Conservation (phyloP, 2,888 invertebrate genomes). For the Polydrusus cervinus region DNA sequence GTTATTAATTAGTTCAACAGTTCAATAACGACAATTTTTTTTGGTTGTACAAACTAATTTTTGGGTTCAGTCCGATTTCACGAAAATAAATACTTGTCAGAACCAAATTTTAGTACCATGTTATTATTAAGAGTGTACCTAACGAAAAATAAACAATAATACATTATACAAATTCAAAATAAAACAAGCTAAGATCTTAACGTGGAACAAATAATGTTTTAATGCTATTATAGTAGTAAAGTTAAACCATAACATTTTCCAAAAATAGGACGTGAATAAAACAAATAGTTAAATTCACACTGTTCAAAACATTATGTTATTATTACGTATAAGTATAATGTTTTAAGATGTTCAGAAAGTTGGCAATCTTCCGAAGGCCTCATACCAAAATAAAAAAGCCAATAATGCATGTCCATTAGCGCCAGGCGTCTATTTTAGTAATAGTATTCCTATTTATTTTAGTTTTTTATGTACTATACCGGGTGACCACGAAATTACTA, state of each 20-base stretch:
- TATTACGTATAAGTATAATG: constrained; percentile 27
- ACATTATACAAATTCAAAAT: too few relatives aligned
- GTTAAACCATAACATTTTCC: constrained; percentile 10
- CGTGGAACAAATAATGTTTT: neutral
- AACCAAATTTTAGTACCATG: too few relatives aligned
- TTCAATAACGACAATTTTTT: too few relatives aligned
- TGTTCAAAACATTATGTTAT: constrained; percentile 5
- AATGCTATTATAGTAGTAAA: constrained; percentile 2
- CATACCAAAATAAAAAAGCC: constrained; percentile 12
- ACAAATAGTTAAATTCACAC: constrained; percentile 10
- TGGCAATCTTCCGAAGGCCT: constrained; percentile 23
- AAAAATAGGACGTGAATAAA: constrained; percentile 17
- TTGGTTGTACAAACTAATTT: too few relatives aligned
- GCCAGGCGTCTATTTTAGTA: constrained; percentile 28
- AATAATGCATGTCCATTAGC: constrained; percentile 35
- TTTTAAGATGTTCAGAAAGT: constrained; percentile 24
- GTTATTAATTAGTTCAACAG: too few relatives aligned
- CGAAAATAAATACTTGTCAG: too few relatives aligned
- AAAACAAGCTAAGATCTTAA: too few relatives aligned
- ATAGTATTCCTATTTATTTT: constrained; percentile 12
- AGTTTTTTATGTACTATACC: too few relatives aligned
- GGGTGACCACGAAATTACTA: too few relatives aligned
- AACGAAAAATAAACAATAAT: too few relatives aligned
- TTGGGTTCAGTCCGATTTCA: too few relatives aligned
- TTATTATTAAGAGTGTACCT: too few relatives aligned